phyloP scores from a whole-genome alignment of 2,888 invertebrate species.

The Operophtera brumata region DNA sequence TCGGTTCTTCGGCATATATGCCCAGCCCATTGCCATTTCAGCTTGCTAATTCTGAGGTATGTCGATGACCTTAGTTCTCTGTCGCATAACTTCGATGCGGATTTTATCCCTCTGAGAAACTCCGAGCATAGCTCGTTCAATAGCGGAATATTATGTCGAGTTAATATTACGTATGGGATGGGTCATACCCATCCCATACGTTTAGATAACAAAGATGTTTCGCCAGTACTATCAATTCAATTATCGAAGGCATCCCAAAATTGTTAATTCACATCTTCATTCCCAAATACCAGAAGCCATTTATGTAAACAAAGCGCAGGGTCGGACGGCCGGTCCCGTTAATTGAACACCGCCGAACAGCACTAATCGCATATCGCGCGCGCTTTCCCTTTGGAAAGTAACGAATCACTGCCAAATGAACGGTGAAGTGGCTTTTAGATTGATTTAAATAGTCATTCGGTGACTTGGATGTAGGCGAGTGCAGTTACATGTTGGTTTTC shows the following conservation, averaged over 20 bases:
- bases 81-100: no score
- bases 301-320: conserved; percentile 36
- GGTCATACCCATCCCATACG: not conserved
- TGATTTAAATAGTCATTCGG: conserved; percentile 33
- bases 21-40: no score
- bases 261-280: conserved; percentile 26
- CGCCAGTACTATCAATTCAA: conserved; percentile 2
- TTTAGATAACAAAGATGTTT: conserved; percentile 1
- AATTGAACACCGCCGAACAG: conserved; percentile 60
- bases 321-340: conserved; percentile 59
- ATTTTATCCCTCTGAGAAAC: no score
- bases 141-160: no score
- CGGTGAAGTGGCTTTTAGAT: conserved; percentile 32
- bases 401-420: conserved; percentile 52
- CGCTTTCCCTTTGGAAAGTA: conserved; percentile 76
- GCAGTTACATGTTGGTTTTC: conserved; percentile 9
- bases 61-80: no score
- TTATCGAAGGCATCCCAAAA: conserved; percentile 19
- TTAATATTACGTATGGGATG: no score
- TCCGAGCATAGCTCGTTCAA: no score
- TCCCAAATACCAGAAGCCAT: conserved; percentile 29
- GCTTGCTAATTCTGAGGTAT: no score
- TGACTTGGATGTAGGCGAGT: conserved; percentile 6
- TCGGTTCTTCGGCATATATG: no score
- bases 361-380: conserved; percentile 65